These are phyloP conservation scores for Drosophila pseudotalamancana DNA, from an alignment of 2,888 invertebrate genomes.

Conservation along the genomic window DNA sequence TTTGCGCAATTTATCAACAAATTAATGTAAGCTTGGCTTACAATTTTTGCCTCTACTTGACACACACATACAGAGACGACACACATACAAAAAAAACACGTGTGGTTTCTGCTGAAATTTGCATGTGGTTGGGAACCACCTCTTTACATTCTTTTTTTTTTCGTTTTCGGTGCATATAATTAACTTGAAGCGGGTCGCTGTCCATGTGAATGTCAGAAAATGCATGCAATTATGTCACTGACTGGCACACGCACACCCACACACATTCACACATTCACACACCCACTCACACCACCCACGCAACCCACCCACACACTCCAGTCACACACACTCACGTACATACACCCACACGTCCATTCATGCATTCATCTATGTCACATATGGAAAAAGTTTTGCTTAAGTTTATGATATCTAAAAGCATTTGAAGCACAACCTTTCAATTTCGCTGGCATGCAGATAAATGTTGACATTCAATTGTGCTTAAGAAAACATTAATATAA, in stretches of 20 bases:
- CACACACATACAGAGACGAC: conserved; percentile 33
- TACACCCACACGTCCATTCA: not conserved
- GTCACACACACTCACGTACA: not conserved
- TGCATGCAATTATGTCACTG: conserved; percentile 58
- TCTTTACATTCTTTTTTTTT: conserved; percentile 14
- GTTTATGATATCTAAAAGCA: conserved; percentile 31
- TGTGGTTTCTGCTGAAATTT: conserved; percentile 57
- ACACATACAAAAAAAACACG: conserved; percentile 4
- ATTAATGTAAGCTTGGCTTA: conserved; percentile 71
- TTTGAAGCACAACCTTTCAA: conserved; percentile 38
- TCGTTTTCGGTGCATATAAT: conserved; percentile 65
- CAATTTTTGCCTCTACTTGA: conserved; percentile 48
- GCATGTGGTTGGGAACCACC: conserved; percentile 54
- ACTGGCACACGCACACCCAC: conserved; percentile 3
- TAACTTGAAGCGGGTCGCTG: conserved; percentile 70
- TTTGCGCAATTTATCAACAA: conserved; percentile 73
- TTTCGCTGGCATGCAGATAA: conserved; percentile 22
- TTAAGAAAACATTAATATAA: conserved; percentile 24
- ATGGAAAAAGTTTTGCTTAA: conserved; percentile 19
- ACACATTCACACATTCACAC: not conserved
- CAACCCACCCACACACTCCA: too few relatives aligned
- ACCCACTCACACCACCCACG: not conserved
- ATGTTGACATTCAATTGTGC: conserved; percentile 19
- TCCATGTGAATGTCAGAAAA: conserved; percentile 44
- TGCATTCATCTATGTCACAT: conserved; percentile 11